These are phyloP conservation scores for Drosophila incognita DNA, from an alignment of 2,888 invertebrate genomes.

Conservation along the genomic window DNA sequence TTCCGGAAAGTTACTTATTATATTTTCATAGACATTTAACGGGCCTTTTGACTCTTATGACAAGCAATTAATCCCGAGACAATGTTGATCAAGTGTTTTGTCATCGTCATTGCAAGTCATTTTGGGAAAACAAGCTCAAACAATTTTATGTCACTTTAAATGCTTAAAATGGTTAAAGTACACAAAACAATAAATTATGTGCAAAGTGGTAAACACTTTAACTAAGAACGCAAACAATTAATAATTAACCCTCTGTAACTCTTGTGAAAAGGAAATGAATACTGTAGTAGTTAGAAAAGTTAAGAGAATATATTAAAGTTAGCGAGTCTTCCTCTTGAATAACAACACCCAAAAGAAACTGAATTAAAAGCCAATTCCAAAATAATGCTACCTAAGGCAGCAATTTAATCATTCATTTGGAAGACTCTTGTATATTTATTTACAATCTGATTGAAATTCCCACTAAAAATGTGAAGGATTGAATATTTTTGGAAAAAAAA, in stretches of 20 bases:
- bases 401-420: neutral
- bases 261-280: neutral
- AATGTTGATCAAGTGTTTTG: slow-evolving; percentile 3
- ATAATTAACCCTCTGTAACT: slow-evolving; percentile 5
- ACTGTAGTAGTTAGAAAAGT: no score
- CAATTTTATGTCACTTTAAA: slow-evolving; percentile 12
- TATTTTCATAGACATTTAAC: neutral
- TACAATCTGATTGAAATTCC: slow-evolving; percentile 25
- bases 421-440: slow-evolving; percentile 14
- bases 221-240: slow-evolving; percentile 15
- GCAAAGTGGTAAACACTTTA: slow-evolving; percentile 20
- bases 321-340: neutral
- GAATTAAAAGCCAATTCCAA: neutral
- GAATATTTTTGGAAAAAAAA: slow-evolving; percentile 22
- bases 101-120: neutral
- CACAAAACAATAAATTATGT: slow-evolving; percentile 11
- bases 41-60: slow-evolving; percentile 20
- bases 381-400: neutral
- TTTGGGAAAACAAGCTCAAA: slow-evolving; percentile 1
- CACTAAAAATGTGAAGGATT: slow-evolving; percentile 17
- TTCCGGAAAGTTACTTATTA: slow-evolving; percentile 15
- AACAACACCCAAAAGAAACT: neutral
- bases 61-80: slow-evolving; percentile 16
- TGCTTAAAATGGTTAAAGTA: slow-evolving; percentile 7
- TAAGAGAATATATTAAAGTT: neutral